A percentile compares a stretch with the other conserved stretches of the same genome.
phyloP scores from a whole-genome alignment of 2,113 vertebrate genomes.

The Cebus imitator region DNA sequence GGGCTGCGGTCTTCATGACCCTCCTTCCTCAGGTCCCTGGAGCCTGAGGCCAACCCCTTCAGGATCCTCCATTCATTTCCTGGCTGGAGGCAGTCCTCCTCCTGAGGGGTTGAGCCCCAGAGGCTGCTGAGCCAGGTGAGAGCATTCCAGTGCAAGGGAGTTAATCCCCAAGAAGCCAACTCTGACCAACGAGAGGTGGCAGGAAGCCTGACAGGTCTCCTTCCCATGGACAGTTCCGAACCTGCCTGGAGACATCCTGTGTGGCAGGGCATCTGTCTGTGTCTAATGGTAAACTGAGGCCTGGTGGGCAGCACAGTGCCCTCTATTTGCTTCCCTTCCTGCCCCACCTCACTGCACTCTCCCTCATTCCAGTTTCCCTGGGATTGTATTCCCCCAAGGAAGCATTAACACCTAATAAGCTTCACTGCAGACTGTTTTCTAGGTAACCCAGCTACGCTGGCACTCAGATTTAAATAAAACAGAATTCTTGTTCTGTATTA shows the following conservation, averaged over 20 bases:
- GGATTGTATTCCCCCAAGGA: background rate
- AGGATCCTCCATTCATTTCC: background rate
- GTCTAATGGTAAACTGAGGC: no score
- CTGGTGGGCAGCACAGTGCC: background rate
- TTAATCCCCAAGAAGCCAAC: background rate
- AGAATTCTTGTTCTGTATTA: background rate
- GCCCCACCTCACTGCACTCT: background rate
- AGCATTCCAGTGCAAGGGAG: background rate
- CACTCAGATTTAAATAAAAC: background rate
- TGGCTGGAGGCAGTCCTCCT: background rate
- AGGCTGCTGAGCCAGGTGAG: background rate
- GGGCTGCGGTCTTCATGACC: background rate
- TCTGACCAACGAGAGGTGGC: background rate
- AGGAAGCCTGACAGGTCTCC: background rate
- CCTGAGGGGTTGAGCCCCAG: background rate
- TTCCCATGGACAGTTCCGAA: background rate
- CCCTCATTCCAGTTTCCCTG: background rate
- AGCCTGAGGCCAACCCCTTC: background rate
- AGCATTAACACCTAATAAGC: background rate
- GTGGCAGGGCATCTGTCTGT: background rate
- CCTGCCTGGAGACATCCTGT: background rate
- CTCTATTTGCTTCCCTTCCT: background rate
- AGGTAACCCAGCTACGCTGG: background rate
- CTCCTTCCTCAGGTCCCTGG: background rate
- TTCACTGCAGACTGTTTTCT: background rate